Percentiles rank a stretch among this genome's conserved stretches.
Conservation (phyloP, 2,113 vertebrate genomes). For the Oreochromis niloticus region DNA sequence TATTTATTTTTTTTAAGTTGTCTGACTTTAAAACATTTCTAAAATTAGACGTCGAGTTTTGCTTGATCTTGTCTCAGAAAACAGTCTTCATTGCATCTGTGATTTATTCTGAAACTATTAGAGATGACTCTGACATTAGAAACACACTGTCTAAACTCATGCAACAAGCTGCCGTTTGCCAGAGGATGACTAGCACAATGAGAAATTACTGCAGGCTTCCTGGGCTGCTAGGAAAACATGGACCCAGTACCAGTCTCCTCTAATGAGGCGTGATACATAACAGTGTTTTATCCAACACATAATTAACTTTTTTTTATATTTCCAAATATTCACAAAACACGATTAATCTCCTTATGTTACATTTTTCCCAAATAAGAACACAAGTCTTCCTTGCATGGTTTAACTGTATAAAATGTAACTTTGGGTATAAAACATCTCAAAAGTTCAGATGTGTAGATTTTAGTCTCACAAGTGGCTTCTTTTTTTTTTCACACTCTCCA, state of each 20-base stretch:
- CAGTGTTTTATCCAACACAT: not conserved
- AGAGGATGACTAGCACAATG: not conserved
- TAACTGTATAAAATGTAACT: not conserved
- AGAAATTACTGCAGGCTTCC: not conserved
- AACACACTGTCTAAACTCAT: not conserved
- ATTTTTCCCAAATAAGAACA: not conserved
- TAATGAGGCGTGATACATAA: not conserved
- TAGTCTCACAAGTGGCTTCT: not conserved
- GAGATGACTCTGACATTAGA: not conserved
- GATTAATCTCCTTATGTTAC: not conserved
- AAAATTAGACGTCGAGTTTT: slow-evolving; percentile 14
- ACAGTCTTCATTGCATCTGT: not conserved
- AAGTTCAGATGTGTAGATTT: not conserved
- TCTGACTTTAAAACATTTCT: not conserved
- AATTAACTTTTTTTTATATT: not conserved
- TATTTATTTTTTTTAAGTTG: not conserved
- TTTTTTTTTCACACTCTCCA: not conserved
- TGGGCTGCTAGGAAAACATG: not conserved
- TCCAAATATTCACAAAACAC: not conserved
- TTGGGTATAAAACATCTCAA: not conserved
- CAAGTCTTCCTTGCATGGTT: not conserved
- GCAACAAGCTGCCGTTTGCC: not conserved
- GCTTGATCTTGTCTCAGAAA: not conserved
- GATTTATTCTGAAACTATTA: slow-evolving; percentile 46
- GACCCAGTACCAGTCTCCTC: not conserved